These are phyloP conservation scores for Hermodice carunculata DNA, from an alignment of 2,888 invertebrate genomes.

Conservation along the genomic window DNA sequence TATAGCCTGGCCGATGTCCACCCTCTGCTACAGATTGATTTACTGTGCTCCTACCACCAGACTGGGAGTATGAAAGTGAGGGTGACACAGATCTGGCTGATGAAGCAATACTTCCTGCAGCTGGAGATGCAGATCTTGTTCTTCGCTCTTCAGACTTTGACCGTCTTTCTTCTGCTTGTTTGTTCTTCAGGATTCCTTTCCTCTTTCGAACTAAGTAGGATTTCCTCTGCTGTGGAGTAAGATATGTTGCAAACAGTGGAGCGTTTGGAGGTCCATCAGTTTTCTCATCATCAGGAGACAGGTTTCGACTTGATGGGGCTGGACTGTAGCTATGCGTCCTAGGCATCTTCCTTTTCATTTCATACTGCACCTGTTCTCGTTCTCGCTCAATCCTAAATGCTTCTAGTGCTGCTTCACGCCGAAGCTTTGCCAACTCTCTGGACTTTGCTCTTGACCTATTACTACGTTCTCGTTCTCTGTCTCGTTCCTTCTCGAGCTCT, in stretches of 20 bases:
- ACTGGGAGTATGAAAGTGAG: background rate
- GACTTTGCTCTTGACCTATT: constrained; percentile 43
- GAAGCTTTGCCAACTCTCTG: constrained; percentile 45
- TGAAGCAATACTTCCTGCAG: background rate
- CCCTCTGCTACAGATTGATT: too few species aligned
- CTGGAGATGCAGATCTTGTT: constrained; percentile 4
- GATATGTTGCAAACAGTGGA: constrained; percentile 34
- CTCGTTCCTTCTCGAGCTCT: constrained; percentile 47
- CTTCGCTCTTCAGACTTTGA: too few species aligned
- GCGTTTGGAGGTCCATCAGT: too few species aligned
- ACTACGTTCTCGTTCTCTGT: constrained; percentile 27
- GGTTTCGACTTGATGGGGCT: too few species aligned
- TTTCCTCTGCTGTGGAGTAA: constrained; percentile 60
- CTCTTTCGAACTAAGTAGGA: constrained; percentile 53
- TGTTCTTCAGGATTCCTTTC: constrained; percentile 52
- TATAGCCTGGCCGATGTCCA: background rate
- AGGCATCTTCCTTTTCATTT: constrained; percentile 13
- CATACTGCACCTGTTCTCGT: constrained; percentile 17
- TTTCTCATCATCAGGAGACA: too few species aligned
- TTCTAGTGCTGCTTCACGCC: constrained; percentile 58
- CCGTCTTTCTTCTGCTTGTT: constrained; percentile 16
- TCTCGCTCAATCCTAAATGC: constrained; percentile 59
- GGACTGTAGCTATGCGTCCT: constrained; percentile 21
- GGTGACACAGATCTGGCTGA: constrained; percentile 12
- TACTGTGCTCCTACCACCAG: background rate